These are phyloP conservation scores for Hoplias malabaricus DNA, from an alignment of 2,113 vertebrate genomes.

Conservation along the genomic window DNA sequence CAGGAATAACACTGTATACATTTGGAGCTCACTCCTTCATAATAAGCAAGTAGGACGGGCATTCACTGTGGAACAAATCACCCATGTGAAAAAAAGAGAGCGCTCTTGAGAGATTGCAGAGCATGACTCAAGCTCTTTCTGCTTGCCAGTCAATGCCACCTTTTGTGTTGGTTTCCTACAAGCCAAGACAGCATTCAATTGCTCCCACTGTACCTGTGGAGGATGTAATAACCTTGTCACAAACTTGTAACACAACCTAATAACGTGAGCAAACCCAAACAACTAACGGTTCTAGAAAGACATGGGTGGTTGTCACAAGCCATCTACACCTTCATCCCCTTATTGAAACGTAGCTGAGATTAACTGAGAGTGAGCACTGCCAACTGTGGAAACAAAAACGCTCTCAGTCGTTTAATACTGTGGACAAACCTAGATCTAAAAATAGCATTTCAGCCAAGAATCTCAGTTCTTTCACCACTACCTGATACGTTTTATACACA, in stretches of 20 bases:
- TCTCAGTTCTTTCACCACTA: not conserved
- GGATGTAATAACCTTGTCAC: not conserved
- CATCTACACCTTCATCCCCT: not conserved
- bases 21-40: not conserved
- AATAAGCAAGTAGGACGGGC: not conserved
- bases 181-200: not conserved
- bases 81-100: not conserved
- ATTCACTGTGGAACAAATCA: not conserved
- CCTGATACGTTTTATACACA: not conserved
- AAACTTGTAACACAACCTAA: too few relatives aligned
- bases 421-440: not conserved
- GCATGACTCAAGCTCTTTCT: slow-evolving; percentile 10
- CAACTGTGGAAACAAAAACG: not conserved
- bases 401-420: not conserved
- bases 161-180: not conserved
- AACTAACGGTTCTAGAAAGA: too few relatives aligned
- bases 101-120: not conserved
- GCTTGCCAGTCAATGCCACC: slow-evolving; percentile 17
- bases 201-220: not conserved
- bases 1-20: too few relatives aligned
- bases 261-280: not conserved
- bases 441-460: not conserved
- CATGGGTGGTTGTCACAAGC: not conserved
- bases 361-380: not conserved
- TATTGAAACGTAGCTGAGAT: not conserved